These are phyloP conservation scores for Craniophora ligustri DNA, from an alignment of 2,888 invertebrate genomes.

Conservation along the genomic window DNA sequence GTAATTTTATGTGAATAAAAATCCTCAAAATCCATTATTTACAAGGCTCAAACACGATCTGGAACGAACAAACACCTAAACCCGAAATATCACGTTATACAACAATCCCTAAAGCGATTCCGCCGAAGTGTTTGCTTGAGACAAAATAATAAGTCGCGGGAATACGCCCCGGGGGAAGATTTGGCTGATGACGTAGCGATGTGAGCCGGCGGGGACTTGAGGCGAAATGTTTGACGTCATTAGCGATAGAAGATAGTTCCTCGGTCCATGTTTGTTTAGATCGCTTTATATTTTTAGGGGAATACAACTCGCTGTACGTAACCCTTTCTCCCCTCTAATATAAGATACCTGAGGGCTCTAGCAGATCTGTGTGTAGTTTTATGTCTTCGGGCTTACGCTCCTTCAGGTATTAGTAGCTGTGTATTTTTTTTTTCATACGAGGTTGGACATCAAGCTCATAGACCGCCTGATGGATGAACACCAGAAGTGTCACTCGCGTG, in stretches of 20 bases:
- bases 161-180: constrained; percentile 14
- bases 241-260: not conserved
- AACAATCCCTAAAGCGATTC: constrained; percentile 35
- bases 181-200: constrained; percentile 42
- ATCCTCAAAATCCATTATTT: constrained; percentile 12
- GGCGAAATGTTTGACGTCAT: constrained; percentile 12
- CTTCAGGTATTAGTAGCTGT: no score
- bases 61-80: constrained; percentile 25
- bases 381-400: no score
- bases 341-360: no score
- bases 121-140: constrained; percentile 38
- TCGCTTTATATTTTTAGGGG: constrained; percentile 2
- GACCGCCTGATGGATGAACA: no score
- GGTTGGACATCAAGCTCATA: no score
- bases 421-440: no score
- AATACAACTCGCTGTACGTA: no score
- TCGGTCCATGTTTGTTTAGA: not conserved
- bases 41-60: constrained; percentile 17
- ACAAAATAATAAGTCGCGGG: constrained; percentile 38
- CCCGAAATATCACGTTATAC: constrained; percentile 24
- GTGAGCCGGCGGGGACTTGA: not conserved
- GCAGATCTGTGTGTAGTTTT: no score
- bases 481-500: no score
- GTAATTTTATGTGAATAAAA: constrained; percentile 9
- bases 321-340: no score